Percentiles rank a stretch among this genome's conserved stretches.
These are phyloP conservation scores for Aphelenchoides fujianensis DNA, from an alignment of 1,140 invertebrate genomes.

Conservation along the genomic window DNA sequence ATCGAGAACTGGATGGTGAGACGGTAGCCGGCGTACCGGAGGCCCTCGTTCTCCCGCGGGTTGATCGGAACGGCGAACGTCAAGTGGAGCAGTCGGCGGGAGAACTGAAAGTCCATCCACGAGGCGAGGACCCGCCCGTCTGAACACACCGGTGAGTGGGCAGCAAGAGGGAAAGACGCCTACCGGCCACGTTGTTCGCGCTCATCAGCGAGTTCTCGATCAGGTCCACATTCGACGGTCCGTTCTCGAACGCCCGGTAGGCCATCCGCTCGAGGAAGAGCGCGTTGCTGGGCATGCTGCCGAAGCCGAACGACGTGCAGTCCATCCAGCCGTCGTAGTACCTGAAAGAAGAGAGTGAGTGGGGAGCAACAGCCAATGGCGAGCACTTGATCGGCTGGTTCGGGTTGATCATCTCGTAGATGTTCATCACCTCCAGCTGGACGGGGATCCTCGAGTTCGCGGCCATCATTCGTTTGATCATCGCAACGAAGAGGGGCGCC, in stretches of 20 bases:
- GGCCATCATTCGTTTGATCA: neutral
- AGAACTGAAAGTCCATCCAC: conserved; percentile 10
- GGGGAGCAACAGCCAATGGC: neutral
- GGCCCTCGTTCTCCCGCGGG: neutral
- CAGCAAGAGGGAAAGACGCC: no score
- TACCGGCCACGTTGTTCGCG: conserved; percentile 4
- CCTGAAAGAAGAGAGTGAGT: neutral
- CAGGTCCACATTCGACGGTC: neutral
- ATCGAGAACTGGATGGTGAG: neutral
- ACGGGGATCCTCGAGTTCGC: neutral
- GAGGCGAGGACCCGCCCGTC: neutral
- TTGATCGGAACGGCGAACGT: conserved; percentile 13
- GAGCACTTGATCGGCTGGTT: neutral
- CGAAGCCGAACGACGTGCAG: conserved; percentile 10
- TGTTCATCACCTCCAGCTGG: neutral
- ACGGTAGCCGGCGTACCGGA: conserved; percentile 1
- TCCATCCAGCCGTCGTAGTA: conserved; percentile 12
- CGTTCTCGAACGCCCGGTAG: conserved; percentile 12
- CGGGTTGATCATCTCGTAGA: neutral
- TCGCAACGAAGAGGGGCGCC: neutral
- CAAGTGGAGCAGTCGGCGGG: conserved; percentile 3
- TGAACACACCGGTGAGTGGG: no score
- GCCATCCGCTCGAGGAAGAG: conserved; percentile 10
- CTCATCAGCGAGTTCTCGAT: neutral
- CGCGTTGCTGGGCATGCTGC: neutral